Conservation (phyloP, 2,888 invertebrate genomes). For the Drosophila macrothrix region DNA sequence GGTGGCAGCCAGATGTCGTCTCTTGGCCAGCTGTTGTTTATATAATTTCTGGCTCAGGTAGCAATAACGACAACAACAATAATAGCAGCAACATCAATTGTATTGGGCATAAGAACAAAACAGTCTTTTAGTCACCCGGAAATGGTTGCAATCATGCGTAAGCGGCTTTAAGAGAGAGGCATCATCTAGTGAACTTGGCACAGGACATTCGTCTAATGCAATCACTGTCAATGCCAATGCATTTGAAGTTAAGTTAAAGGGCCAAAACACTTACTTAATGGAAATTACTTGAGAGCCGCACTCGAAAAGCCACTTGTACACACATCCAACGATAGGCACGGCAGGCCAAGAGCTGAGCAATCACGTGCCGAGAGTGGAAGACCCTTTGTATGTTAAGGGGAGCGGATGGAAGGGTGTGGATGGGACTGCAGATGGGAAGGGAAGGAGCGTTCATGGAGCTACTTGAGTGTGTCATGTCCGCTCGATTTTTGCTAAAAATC, state of each 20-base stretch:
- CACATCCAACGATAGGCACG: constrained; percentile 60
- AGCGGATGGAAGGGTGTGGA: not conserved
- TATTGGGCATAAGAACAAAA: not conserved
- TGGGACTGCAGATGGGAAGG: not conserved
- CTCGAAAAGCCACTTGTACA: constrained; percentile 57
- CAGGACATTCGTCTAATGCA: constrained; percentile 56
- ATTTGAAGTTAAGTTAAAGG: constrained; percentile 65
- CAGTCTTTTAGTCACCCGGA: constrained; percentile 43
- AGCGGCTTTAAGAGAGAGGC: constrained; percentile 45
- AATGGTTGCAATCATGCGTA: constrained; percentile 42
- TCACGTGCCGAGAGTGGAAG: constrained; percentile 58
- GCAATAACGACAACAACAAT: constrained; percentile 3
- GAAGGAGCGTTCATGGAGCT: constrained; percentile 33
- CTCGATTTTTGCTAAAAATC: constrained; percentile 81
- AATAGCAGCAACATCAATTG: not conserved
- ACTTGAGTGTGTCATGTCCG: constrained; percentile 81
- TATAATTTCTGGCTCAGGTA: constrained; percentile 60
- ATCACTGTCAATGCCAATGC: constrained; percentile 70
- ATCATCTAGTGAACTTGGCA: constrained; percentile 3
- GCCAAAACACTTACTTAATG: constrained; percentile 79
- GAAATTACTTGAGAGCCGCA: constrained; percentile 73
- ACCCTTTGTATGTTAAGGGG: constrained; percentile 1
- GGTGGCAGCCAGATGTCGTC: constrained; percentile 42
- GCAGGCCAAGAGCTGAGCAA: constrained; percentile 63
- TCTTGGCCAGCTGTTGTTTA: constrained; percentile 60